Conservation (phyloP, 2,797 vertebrate genomes). For the Zalophus californianus region DNA sequence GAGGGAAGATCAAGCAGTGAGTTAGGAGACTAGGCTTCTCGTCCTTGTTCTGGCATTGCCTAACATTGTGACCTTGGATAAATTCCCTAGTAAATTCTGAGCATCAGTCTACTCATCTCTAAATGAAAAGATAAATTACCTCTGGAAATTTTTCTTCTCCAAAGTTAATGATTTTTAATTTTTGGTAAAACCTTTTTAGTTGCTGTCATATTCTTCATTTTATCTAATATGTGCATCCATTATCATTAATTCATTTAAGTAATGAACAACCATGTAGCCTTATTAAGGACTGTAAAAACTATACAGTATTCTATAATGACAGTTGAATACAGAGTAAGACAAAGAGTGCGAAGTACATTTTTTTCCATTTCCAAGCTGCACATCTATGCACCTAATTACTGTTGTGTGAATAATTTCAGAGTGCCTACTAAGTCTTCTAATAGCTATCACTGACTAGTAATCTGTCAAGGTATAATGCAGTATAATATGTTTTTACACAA, state of each 20-base stretch:
- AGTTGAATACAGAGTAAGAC: conserved; percentile 64
- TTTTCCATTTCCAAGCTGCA: conserved; percentile 55
- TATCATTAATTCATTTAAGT: conserved; percentile 62
- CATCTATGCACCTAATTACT: conserved; percentile 69
- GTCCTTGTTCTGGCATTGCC: neutral
- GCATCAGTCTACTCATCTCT: neutral
- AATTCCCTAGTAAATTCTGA: neutral
- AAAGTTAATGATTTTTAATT: neutral
- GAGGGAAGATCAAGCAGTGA: neutral
- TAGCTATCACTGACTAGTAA: conserved; percentile 60
- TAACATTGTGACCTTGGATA: neutral
- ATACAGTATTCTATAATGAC: conserved; percentile 14
- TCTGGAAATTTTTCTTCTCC: neutral
- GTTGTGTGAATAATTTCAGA: conserved; percentile 75
- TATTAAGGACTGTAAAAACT: conserved; percentile 33
- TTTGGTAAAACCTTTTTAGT: conserved; percentile 11
- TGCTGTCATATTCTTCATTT: conserved; percentile 17
- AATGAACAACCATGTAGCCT: conserved; percentile 44
- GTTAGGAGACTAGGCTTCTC: neutral
- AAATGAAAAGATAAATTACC: neutral
- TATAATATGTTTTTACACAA: conserved; percentile 78
- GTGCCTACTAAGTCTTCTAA: conserved; percentile 66
- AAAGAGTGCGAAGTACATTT: conserved; percentile 48
- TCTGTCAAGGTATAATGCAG: conserved; percentile 68
- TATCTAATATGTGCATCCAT: neutral